phyloP scores from a whole-genome alignment of 92 coral and sea anemone species.

The Phenganax marumi region DNA sequence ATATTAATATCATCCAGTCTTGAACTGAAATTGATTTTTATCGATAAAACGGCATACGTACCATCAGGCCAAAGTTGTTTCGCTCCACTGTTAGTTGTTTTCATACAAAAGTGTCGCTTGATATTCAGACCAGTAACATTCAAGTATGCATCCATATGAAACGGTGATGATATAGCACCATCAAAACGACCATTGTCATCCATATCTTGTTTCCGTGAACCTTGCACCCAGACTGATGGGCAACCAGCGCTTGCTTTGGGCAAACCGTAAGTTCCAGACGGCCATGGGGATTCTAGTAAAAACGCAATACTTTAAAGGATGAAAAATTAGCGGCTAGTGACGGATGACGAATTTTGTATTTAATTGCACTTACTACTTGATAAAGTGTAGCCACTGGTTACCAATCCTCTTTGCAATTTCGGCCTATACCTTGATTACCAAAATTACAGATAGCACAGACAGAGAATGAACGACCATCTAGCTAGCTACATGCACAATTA shows the following conservation, averaged over 20 bases:
- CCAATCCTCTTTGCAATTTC: no score
- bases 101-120: slow-evolving; percentile 57
- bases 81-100: slow-evolving; percentile 5
- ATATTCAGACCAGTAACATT: not conserved
- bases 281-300: slow-evolving; percentile 41
- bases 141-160: slow-evolving; percentile 41
- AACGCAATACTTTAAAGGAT: not conserved
- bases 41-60: not conserved
- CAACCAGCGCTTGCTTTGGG: slow-evolving; percentile 62
- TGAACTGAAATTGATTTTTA: not conserved
- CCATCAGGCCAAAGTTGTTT: slow-evolving; percentile 44
- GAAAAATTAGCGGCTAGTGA: no score
- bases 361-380: no score
- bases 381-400: no score
- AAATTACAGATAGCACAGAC: not conserved
- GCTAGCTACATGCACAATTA: slow-evolving; percentile 59
- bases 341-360: no score
- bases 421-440: no score
- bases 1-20: not conserved
- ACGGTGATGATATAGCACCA: slow-evolving; percentile 23
- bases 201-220: slow-evolving; percentile 54
- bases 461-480: not conserved
- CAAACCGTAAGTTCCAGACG: slow-evolving; percentile 60
- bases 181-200: slow-evolving; percentile 21
- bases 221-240: slow-evolving; percentile 52